These are phyloP conservation scores for Lamellibrachia columna DNA, from an alignment of 2,888 invertebrate genomes.

Conservation along the genomic window DNA sequence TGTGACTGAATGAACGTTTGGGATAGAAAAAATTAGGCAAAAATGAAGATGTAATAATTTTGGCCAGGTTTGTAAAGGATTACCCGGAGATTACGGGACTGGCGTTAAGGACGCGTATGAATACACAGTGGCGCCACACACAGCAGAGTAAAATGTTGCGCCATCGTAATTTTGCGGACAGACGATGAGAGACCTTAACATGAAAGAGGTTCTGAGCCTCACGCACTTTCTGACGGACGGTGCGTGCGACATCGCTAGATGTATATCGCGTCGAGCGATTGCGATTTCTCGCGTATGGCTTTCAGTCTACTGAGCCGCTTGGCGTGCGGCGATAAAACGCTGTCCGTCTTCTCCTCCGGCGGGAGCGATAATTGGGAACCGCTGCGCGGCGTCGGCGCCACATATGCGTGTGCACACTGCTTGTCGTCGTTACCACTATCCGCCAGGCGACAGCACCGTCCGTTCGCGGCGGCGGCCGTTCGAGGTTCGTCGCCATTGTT, in stretches of 20 bases:
- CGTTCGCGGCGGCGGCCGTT: neutral
- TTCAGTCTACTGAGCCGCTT: slow-evolving; percentile 34
- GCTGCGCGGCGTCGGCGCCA: neutral
- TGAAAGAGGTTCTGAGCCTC: neutral
- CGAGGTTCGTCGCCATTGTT: neutral
- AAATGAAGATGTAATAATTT: too few relatives aligned
- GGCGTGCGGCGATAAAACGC: slow-evolving; percentile 26
- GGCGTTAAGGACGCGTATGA: neutral
- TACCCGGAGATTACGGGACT: neutral
- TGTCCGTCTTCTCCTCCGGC: neutral
- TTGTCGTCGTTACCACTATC: neutral
- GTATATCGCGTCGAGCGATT: slow-evolving; percentile 33
- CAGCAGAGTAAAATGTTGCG: neutral
- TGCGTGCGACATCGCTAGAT: neutral
- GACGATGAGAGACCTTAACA: neutral
- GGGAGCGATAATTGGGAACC: neutral
- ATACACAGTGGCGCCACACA: neutral
- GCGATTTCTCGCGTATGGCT: slow-evolving; percentile 39
- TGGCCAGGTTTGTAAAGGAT: too few relatives aligned
- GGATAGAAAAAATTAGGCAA: too few relatives aligned
- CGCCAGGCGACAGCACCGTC: neutral
- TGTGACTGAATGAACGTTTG: too few relatives aligned
- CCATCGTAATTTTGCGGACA: neutral
- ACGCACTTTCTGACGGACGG: neutral
- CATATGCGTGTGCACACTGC: neutral